Conservation (phyloP, 2,888 invertebrate genomes). For the Lasioglossum calceatum region DNA sequence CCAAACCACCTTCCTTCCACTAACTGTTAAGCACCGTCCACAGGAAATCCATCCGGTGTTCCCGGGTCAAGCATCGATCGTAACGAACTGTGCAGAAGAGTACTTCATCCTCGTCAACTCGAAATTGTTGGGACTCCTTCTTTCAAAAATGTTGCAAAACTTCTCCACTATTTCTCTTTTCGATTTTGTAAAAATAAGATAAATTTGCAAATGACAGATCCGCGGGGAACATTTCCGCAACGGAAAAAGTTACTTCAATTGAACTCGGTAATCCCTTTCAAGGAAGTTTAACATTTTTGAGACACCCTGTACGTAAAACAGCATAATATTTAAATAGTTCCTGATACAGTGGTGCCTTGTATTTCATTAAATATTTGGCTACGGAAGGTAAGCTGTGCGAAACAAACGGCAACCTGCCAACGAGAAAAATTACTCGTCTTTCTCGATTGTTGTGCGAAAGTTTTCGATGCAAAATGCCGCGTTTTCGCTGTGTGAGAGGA, state of each 20-base stretch:
- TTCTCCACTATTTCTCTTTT: too few species aligned
- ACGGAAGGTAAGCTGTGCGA: too few species aligned
- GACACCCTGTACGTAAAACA: background rate
- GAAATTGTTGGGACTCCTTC: too few species aligned
- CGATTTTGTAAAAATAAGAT: too few species aligned
- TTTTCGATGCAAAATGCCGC: background rate
- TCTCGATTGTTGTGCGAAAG: background rate
- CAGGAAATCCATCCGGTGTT: slow-evolving; percentile 2
- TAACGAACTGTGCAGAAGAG: background rate
- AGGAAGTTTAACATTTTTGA: too few species aligned
- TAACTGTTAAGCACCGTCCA: slow-evolving; percentile 46
- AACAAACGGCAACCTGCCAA: too few species aligned
- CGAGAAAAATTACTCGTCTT: background rate
- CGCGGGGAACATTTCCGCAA: too few species aligned
- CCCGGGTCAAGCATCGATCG: background rate
- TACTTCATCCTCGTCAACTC: background rate
- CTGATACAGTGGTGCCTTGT: background rate
- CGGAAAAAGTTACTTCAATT: too few species aligned
- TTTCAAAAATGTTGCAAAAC: background rate
- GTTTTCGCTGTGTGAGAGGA: slow-evolving; percentile 25
- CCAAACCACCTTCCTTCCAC: slow-evolving; percentile 38
- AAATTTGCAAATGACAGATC: too few species aligned
- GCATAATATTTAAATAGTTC: background rate
- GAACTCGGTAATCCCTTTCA: too few species aligned
- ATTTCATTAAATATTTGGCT: background rate